Conservation (phyloP, 2,113 vertebrate genomes). For the Syngnathus scovelli region DNA sequence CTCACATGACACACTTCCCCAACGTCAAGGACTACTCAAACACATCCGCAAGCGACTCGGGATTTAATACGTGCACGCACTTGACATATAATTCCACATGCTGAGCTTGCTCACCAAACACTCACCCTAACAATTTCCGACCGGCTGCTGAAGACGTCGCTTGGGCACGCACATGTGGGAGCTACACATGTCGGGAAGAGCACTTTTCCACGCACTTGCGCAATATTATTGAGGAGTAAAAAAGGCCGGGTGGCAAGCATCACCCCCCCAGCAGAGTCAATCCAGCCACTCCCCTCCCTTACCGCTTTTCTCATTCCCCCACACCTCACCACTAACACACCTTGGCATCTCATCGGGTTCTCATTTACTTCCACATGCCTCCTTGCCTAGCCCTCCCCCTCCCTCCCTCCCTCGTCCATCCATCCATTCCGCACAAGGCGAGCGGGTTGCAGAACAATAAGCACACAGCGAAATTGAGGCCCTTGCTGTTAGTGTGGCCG, state of each 20-base stretch:
- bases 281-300: slow-evolving; percentile 37
- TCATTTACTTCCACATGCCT: slow-evolving; percentile 58
- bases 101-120: slow-evolving; percentile 1
- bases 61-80: slow-evolving; percentile 11
- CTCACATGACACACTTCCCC: neutral
- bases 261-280: slow-evolving; percentile 32
- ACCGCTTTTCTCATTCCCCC: slow-evolving; percentile 54
- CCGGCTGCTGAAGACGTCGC: slow-evolving; percentile 1
- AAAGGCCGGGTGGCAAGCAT: slow-evolving; percentile 6
- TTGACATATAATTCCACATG: slow-evolving; percentile 9
- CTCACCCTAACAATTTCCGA: neutral
- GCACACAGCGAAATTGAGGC: slow-evolving; percentile 30
- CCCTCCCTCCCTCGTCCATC: slow-evolving; percentile 25
- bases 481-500: slow-evolving; percentile 11
- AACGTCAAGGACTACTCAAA: neutral
- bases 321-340: slow-evolving; percentile 67
- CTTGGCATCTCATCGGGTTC: slow-evolving; percentile 74
- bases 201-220: slow-evolving; percentile 3
- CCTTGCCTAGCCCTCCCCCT: neutral
- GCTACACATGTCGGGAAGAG: neutral
- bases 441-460: slow-evolving; percentile 33
- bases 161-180: neutral
- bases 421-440: slow-evolving; percentile 33
- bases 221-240: neutral
- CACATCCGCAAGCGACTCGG: slow-evolving; percentile 12